Base-by-base conservation (phyloP, 2,888 invertebrate species). In the Hydraecia micacea region DNA sequence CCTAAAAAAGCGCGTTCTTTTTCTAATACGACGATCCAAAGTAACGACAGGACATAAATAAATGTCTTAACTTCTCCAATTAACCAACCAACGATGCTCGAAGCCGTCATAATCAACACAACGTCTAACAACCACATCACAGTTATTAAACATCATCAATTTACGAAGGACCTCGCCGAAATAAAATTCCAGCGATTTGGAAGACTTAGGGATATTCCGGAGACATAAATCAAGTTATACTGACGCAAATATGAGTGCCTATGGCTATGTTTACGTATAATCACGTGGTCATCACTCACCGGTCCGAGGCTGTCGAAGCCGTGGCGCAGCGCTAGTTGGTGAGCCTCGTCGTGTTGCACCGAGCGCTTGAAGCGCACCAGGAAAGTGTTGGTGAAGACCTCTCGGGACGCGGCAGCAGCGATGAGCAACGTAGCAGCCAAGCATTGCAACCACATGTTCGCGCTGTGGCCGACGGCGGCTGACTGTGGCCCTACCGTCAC, bases 371-470 rank as follows among this genome's bases (percentile, higher is more conserved):
- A 98, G 90, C 98, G 98, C 91, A 99, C 99, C 94, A 99, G 97
- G 97, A 99, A 99, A 77, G 99, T 98, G 96, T 99, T 99, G 94
- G 99, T 99, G 97, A 99, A 99, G 91, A 99, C 98, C 93, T 99
- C 98, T 89, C 93, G 94, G 81, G 95, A 95, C 85, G 94, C 93
- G 88, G 91, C 93, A 90, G 94, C 94, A 89, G 95, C 94, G 90
- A 95, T 91, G 93, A 97, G 93, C 93, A 95, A 92, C 85, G 94
- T 93, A 73, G 93, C 94, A 91, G 96, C 94, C 92, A 96, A 92
- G 91, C 95, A 96, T 95, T 93, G 94, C 84, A 96, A 90, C 96
- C 96, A 96, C 97, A 96, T 96, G 95, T 92, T 97, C 92, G 85
- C 93, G 83, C 90, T 91, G 91, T 93, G 95, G 94, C 95, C 94